Conservation (phyloP, 1,140 invertebrate species). For the Cataglyphis hispanica region DNA sequence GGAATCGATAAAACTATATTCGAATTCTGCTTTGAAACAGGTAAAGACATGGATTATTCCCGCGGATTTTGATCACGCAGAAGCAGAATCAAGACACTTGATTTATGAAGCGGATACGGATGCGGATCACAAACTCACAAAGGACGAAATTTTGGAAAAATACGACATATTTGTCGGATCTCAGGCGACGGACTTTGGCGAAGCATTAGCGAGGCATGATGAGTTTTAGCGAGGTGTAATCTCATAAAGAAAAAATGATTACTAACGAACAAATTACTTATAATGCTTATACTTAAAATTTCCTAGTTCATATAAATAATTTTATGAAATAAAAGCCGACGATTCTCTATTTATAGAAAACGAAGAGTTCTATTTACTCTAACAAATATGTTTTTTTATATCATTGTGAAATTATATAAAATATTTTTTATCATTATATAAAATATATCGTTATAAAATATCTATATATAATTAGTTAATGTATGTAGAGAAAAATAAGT, state of each 20-base stretch:
- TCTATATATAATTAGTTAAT: no score
- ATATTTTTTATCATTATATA: no score
- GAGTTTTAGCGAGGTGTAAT: constrained; percentile 90
- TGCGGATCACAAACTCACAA: constrained; percentile 95
- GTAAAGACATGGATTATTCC: constrained; percentile 98
- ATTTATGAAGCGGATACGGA: constrained; percentile 97
- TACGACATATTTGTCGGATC: constrained; percentile 99
- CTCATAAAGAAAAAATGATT: constrained; percentile 40
- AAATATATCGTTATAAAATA: no score
- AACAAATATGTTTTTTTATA: constrained; percentile 57
- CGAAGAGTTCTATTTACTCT: constrained; percentile 46
- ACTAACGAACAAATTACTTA: constrained; percentile 50
- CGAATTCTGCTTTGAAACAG: constrained; percentile 75
- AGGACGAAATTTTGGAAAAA: constrained; percentile 97
- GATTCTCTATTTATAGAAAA: constrained; percentile 46
- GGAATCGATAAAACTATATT: not conserved
- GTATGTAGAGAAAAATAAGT: not conserved
- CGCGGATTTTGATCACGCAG: constrained; percentile 97
- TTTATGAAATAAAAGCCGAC: no score
- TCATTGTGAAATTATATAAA: not conserved
- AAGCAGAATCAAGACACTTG: constrained; percentile 98
- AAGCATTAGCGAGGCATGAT: constrained; percentile 97
- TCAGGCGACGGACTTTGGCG: constrained; percentile 99
- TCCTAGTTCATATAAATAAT: constrained; percentile 41
- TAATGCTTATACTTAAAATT: constrained; percentile 49